phyloP scores from a whole-genome alignment of 2,113 vertebrate genomes.

The Xiphophorus couchianus region DNA sequence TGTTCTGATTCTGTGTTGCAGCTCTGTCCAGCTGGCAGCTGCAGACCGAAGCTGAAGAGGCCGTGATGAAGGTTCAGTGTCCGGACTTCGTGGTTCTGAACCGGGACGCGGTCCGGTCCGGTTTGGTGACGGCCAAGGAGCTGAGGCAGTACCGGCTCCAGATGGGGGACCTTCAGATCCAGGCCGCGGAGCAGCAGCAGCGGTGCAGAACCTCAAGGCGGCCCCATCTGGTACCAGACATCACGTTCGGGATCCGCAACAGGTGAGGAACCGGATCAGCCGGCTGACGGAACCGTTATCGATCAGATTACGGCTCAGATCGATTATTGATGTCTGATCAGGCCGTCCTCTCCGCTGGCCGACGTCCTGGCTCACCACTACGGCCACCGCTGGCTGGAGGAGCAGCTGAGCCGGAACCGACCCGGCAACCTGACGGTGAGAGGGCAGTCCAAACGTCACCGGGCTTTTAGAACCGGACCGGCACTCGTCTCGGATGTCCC shows the following conservation, averaged over 20 bases:
- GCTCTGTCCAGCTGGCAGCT: constrained; percentile 85
- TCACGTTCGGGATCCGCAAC: constrained; percentile 74
- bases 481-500: too few relatives aligned
- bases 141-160: constrained; percentile 80
- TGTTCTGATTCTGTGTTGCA: constrained; percentile 37
- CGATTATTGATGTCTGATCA: constrained; percentile 42
- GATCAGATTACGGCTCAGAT: too few relatives aligned
- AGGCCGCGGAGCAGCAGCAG: constrained; percentile 45
- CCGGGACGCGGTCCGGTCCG: constrained; percentile 77
- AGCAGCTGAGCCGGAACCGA: constrained; percentile 74
- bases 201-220: not conserved
- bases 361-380: constrained; percentile 87
- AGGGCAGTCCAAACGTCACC: too few relatives aligned
- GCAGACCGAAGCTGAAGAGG: constrained; percentile 30
- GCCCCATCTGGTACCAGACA: constrained; percentile 17
- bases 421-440: constrained; percentile 12
- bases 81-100: constrained; percentile 85
- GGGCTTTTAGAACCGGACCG: too few relatives aligned
- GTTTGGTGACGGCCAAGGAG: constrained; percentile 81
- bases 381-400: constrained; percentile 82
- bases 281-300: not conserved
- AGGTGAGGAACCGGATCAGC: constrained; percentile 65
- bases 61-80: not conserved
- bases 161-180: constrained; percentile 47
- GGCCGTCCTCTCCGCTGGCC: constrained; percentile 82